Evolutionary conservation across 2,113 vertebrate species (phyloP).

Genomic region (Coreoperca whiteheadi): DNA sequence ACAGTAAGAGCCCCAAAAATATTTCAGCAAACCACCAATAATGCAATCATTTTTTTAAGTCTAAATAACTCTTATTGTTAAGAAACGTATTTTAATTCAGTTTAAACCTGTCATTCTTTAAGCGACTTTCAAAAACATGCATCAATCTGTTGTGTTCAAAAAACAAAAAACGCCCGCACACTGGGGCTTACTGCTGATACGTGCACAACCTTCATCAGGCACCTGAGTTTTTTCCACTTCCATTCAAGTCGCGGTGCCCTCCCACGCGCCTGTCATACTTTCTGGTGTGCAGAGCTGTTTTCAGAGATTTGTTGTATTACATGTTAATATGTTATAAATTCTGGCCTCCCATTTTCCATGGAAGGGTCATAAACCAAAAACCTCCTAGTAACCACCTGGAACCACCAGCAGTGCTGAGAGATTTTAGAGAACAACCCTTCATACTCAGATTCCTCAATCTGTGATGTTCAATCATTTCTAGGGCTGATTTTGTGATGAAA

Average conservation of each 20-base stretch:
- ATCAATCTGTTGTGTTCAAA: background rate
- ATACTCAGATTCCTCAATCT: background rate
- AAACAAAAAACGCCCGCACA: background rate
- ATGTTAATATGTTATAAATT: background rate
- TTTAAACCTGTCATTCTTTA: background rate
- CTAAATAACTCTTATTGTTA: background rate
- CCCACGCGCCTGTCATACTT: background rate
- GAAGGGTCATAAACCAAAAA: background rate
- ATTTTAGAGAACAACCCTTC: background rate
- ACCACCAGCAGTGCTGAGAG: background rate
- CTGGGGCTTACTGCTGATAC: background rate
- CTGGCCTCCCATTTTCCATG: background rate
- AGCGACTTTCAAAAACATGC: background rate
- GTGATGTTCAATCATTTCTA: slow-evolving; percentile 5
- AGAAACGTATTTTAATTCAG: background rate
- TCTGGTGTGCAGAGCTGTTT: background rate
- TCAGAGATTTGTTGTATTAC: background rate
- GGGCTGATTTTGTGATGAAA: slow-evolving; percentile 1
- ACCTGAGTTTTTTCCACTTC: background rate
- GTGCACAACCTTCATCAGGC: background rate
- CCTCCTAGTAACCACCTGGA: background rate
- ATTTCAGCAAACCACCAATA: background rate
- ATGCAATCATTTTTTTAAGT: background rate
- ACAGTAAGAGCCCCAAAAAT: slow-evolving; percentile 90
- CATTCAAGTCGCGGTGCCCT: background rate